Conservation (phyloP, 2,888 invertebrate genomes). For the Ditylenchus weischeri region DNA sequence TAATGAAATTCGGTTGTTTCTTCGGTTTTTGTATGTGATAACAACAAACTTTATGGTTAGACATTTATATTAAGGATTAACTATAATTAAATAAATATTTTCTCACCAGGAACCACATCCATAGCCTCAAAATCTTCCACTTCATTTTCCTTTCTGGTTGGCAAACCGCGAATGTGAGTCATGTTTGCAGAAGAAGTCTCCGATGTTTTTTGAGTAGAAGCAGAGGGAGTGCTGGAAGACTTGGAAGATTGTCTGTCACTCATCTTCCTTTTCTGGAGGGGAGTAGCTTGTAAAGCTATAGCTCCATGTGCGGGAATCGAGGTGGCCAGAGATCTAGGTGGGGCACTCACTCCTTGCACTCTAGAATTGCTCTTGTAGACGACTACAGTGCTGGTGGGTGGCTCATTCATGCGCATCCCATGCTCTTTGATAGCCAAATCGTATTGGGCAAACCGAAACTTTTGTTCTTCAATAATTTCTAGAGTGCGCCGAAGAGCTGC, state of each 20-base stretch:
- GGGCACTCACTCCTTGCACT: constrained; percentile 20
- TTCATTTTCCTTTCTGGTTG: too few species aligned
- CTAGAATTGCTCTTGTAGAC: constrained; percentile 26
- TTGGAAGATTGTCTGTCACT: neutral
- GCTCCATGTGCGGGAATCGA: constrained; percentile 4
- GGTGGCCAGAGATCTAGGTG: constrained; percentile 23
- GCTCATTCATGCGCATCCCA: constrained; percentile 3
- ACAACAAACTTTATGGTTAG: too few species aligned
- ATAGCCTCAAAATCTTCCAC: neutral
- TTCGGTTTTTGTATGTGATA: too few species aligned
- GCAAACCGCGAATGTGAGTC: too few species aligned
- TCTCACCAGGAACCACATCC: constrained; percentile 2
- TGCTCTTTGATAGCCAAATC: constrained; percentile 5
- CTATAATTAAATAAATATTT: too few species aligned
- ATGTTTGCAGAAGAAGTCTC: too few species aligned
- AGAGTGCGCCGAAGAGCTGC: constrained; percentile 56
- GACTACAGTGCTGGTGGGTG: constrained; percentile 17
- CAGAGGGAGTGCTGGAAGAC: too few species aligned
- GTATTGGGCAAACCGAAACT: constrained; percentile 43
- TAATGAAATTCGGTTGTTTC: too few species aligned
- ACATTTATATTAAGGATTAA: too few species aligned
- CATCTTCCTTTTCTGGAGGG: constrained; percentile 1
- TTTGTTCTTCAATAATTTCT: constrained; percentile 57
- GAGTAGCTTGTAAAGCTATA: constrained; percentile 3
- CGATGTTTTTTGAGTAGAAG: too few species aligned